phyloP scores from a whole-genome alignment of 2,888 invertebrate genomes.

The Erpobdella octoculata region DNA sequence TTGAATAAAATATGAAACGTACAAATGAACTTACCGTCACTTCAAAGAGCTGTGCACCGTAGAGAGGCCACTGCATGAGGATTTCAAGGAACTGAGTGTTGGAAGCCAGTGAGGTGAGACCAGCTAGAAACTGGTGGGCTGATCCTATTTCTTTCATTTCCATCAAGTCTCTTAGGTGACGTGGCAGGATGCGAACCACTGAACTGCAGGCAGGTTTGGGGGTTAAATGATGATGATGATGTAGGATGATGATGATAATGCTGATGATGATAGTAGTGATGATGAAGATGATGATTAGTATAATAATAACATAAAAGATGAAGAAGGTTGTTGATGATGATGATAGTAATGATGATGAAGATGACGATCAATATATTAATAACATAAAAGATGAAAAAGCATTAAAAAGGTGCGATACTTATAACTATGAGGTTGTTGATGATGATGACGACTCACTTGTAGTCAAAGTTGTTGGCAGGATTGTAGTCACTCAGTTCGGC shows the following conservation, averaged over 20 bases:
- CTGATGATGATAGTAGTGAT: not conserved
- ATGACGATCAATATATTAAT: not conserved
- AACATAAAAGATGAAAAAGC: not conserved
- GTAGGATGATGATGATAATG: not conserved
- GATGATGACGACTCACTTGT: conserved; percentile 41
- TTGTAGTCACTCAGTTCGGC: conserved; percentile 74
- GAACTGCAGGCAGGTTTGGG: conserved; percentile 40
- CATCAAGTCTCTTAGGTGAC: conserved; percentile 70
- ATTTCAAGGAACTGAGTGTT: conserved; percentile 85
- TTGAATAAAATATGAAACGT: not conserved
- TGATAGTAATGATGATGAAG: conserved; percentile 1
- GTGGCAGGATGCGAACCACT: conserved; percentile 61
- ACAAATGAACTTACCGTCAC: conserved; percentile 65
- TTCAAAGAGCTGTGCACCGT: conserved; percentile 84
- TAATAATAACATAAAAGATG: not conserved
- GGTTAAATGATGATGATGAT: not conserved
- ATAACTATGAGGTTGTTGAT: not conserved
- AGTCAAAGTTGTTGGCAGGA: conserved; percentile 45
- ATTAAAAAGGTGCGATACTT: not conserved
- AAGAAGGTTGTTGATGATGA: not conserved
- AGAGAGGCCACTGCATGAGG: conserved; percentile 85
- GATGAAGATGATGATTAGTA: not conserved
- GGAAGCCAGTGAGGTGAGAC: conserved; percentile 76
- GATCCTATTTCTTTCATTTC: conserved; percentile 72
- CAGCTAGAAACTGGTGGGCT: conserved; percentile 80